phyloP scores from a whole-genome alignment of 2,113 vertebrate genomes.

The Corythornis vintsioides region DNA sequence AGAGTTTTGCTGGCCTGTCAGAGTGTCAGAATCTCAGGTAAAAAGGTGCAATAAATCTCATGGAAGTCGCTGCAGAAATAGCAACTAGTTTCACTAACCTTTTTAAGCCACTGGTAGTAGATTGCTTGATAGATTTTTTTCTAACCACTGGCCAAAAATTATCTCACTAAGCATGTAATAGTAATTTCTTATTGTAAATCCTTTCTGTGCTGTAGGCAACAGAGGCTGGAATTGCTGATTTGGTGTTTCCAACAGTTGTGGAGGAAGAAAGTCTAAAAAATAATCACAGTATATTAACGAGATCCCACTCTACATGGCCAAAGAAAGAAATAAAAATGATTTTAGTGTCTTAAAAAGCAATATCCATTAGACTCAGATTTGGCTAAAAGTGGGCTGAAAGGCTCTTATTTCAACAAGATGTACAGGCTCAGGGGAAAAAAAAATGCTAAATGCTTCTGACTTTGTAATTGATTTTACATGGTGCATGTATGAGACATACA shows the following conservation, averaged over 20 bases:
- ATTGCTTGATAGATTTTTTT: slow-evolving; percentile 25
- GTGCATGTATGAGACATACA: slow-evolving; percentile 56
- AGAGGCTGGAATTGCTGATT: slow-evolving; percentile 61
- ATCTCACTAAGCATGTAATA: slow-evolving; percentile 30
- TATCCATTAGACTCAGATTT: slow-evolving; percentile 68
- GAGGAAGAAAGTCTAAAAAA: slow-evolving; percentile 13
- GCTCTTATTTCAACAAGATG: slow-evolving; percentile 54
- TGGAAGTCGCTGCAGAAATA: neutral
- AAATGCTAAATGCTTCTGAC: slow-evolving; percentile 18
- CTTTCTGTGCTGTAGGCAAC: neutral
- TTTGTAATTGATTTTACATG: slow-evolving; percentile 71
- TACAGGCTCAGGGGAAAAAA: slow-evolving; percentile 17
- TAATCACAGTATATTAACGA: slow-evolving; percentile 57
- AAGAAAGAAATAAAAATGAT: slow-evolving; percentile 54
- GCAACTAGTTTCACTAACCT: neutral
- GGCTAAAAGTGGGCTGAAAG: slow-evolving; percentile 56
- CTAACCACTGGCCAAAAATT: slow-evolving; percentile 10
- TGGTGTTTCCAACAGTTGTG: slow-evolving; percentile 20
- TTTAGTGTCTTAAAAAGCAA: slow-evolving; percentile 68
- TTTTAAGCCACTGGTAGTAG: neutral
- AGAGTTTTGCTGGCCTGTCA: neutral
- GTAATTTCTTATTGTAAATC: slow-evolving; percentile 46
- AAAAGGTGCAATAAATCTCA: neutral
- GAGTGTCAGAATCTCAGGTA: neutral
- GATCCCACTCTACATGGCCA: neutral